These are phyloP conservation scores for Cylloceria caligata DNA, from an alignment of 2,888 invertebrate genomes.

Conservation along the genomic window DNA sequence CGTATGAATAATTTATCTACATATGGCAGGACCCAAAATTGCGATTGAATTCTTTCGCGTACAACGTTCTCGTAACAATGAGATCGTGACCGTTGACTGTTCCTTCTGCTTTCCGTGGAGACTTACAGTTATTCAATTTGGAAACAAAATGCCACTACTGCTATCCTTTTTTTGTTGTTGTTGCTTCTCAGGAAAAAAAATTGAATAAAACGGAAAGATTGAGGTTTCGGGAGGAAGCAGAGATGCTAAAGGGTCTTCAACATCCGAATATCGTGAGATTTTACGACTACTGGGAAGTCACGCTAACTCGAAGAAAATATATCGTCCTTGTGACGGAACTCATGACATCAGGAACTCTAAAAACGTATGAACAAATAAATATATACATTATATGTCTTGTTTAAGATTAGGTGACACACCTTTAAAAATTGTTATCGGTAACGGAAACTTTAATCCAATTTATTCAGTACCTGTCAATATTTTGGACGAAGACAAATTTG, in stretches of 20 bases:
- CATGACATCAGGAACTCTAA: conserved; percentile 99
- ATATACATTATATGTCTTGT: no score
- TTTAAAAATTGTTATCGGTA: no score
- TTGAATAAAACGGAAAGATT: conserved; percentile 97
- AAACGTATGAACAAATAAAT: conserved; percentile 93
- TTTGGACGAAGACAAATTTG: no score
- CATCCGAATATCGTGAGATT: conserved; percentile 99
- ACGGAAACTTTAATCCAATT: no score
- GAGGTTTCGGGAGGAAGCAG: conserved; percentile 98
- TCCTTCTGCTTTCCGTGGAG: not conserved
- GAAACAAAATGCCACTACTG: no score
- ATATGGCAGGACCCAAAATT: not conserved
- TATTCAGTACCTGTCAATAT: no score
- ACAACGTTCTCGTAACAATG: not conserved
- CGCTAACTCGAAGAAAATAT: conserved; percentile 96
- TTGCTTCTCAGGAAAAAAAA: conserved; percentile 99
- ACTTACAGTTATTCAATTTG: not conserved
- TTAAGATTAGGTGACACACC: no score
- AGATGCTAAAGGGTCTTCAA: conserved; percentile 99
- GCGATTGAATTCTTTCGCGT: conserved; percentile 10
- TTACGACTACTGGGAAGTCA: conserved; percentile 99
- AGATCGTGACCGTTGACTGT: not conserved
- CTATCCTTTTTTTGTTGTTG: no score
- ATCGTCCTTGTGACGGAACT: conserved; percentile 99
- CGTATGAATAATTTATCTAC: not conserved